Base-by-base conservation (phyloP, 2,888 invertebrate species). In the Caenorhabditis sulstoni region DNA sequence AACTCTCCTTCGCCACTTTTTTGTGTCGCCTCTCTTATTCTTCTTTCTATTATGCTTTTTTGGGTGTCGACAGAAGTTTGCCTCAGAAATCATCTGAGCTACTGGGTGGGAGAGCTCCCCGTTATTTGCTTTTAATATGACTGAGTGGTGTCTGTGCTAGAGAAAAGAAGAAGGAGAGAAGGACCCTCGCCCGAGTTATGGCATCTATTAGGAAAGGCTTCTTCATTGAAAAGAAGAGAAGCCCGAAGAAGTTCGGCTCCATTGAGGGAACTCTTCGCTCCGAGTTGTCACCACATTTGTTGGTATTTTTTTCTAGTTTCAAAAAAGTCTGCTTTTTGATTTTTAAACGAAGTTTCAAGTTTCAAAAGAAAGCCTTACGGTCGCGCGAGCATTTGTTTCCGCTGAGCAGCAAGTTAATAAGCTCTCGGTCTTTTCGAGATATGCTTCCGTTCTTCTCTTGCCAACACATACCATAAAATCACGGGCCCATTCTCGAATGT, bases 261-360 rank as follows among this genome's bases (percentile, higher is more conserved):
- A 37, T 11, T 37, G 14, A 45, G 7, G 45, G n/a, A n/a, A 4
- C n/a, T 45, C 45, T 45, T n/a, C 45, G 16, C 47, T 47, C 18
- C 7, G 18, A 47, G 47, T n/a, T 47, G 18, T 2, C 11, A 35
- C 22, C 68, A 47, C 55, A 45, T 58, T 45, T 44, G 20, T 35
- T 53, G 61, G 61, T n/a, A n/a, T n/a, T n/a, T n/a, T n/a, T n/a
- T 61, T 70, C 50, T 44, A 61, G 45, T 70, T 70, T 70, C 68
- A 44, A 58, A 50, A 57, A 45, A 67, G n/a, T n/a, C n/a, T n/a
- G n/a, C n/a, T n/a, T n/a, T n/a, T n/a, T n/a, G n/a, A n/a, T n/a
- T n/a, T n/a, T n/a, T n/a, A n/a, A n/a, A 29, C 41, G 37, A 66
- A 29, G 16, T 29, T 29, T 5, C 29, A 29, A 29, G 7, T 29